Evolutionary conservation across 2,888 invertebrate genomes (phyloP).

Genomic region (Girardia tigrina): DNA sequence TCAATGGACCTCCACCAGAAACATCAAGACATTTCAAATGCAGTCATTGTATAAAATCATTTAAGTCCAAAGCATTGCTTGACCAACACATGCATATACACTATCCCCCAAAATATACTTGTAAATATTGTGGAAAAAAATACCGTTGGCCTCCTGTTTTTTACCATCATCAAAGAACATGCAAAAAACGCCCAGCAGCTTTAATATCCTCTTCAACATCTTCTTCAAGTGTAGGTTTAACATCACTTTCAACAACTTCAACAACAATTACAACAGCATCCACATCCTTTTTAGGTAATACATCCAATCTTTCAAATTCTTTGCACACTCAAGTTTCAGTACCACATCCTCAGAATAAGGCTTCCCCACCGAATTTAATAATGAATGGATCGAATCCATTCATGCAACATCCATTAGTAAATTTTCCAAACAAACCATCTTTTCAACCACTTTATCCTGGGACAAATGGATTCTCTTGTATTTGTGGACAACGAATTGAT

Average conservation of each 20-base stretch:
- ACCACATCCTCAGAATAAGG: conserved; percentile 21
- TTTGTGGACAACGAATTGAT: conserved; percentile 21
- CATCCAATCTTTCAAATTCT: conserved; percentile 4
- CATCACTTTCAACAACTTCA: conserved; percentile 18
- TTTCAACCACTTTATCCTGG: neutral
- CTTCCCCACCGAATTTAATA: neutral
- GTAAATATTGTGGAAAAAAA: conserved; percentile 36
- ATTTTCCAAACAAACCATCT: neutral
- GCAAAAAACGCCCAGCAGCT: conserved; percentile 32
- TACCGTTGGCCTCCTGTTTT: conserved; percentile 37
- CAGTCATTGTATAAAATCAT: conserved; percentile 31
- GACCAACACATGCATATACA: conserved; percentile 37
- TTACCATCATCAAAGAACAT: conserved; percentile 36
- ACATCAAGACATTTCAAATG: conserved; percentile 18
- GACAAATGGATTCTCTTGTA: neutral
- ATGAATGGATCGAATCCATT: conserved; percentile 20
- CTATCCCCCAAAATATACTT: conserved; percentile 35
- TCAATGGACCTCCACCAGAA: conserved; percentile 14
- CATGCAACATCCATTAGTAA: neutral
- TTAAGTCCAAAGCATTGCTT: conserved; percentile 35
- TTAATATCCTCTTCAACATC: conserved; percentile 20
- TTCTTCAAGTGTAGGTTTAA: conserved; percentile 10
- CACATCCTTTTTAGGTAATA: neutral
- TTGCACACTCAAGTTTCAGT: conserved; percentile 2
- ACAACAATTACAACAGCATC: neutral